phyloP scores from a whole-genome alignment of 2,113 vertebrate species.

The Archocentrus centrarchus region DNA sequence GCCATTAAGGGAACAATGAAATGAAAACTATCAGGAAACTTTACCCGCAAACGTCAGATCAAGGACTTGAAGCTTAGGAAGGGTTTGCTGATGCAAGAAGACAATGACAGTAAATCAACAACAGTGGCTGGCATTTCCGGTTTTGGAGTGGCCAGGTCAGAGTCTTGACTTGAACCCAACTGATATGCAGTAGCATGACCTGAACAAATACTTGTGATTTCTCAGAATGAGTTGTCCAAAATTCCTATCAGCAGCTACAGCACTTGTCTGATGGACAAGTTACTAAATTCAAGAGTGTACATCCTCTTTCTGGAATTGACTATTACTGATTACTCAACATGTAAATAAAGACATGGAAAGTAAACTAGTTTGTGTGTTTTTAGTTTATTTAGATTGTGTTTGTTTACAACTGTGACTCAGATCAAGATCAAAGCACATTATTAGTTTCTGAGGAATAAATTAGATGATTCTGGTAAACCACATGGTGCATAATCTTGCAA shows the following conservation, averaged over 20 bases:
- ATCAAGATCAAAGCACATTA: no score
- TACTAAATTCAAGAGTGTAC: background rate
- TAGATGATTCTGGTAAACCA: background rate
- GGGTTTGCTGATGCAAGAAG: background rate
- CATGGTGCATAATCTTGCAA: background rate
- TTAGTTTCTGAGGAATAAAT: background rate
- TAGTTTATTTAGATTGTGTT: no score
- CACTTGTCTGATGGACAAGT: background rate
- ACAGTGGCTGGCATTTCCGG: background rate
- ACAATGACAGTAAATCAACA: background rate
- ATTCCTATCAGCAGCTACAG: background rate
- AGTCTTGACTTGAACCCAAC: no score
- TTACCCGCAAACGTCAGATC: background rate
- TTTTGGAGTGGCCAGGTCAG: background rate
- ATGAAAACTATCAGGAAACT: background rate
- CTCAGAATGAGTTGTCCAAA: no score
- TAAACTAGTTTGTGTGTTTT: no score
- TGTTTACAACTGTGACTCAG: no score
- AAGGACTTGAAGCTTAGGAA: background rate
- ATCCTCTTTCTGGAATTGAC: rapidly evolving
- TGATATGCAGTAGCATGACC: background rate
- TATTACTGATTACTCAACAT: no score
- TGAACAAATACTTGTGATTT: background rate
- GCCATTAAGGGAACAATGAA: no score
- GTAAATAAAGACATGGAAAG: background rate